Base-by-base conservation (phyloP, 2,797 vertebrate genomes). In the Coregonus ussuriensis region DNA sequence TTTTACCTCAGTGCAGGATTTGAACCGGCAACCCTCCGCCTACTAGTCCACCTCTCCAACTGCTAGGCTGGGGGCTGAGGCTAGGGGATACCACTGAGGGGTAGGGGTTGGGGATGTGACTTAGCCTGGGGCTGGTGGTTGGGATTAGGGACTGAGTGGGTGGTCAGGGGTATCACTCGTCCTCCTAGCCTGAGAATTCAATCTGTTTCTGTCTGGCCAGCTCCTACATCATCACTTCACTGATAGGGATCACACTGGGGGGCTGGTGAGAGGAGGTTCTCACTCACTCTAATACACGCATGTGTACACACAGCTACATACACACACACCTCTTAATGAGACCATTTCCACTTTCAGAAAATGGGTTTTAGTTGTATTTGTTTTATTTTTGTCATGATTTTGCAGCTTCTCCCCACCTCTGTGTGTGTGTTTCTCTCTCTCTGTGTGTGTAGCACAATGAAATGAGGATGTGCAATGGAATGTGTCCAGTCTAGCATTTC, bases 161-260 rank as follows among this genome's bases (percentile, higher is more conserved):
- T 92, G 92, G 92, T 82, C 88, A 83, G 81, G 78, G 89, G 83
- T 89, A 88, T 89, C 90, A 89, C 90, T 89, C 85, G 83, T 91
- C 90, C 86, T 88, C 88, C 89, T 84, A 82, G 89, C 92, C 91
- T 84, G 86, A 88, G 90, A 90, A 91, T 86, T 86, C 88, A 86
- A 82, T 78, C 88, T 86, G 83, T 82, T 88, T 89, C 84, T 88
- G 88, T 89, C 89, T 74, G 85, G 74, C 79, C 84, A 75, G 82
- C 82, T 88, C 79, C 83, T 89, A 87, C 84, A 75, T 91, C 88
- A 74, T 89, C 89, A 90, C 93, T 88, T 85, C 83, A 82, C 89
- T 83, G 90, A 91, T 80, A 81, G 86, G 85, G 85, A 89, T 91
- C 91, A 71, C 73, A 88, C 85, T 76, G 78, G 84, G 80, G 79